Percentiles rank a stretch among this genome's conserved stretches.
These are phyloP conservation scores for Triplophysa tibetana DNA, from an alignment of 2,113 vertebrate genomes.

Conservation along the genomic window DNA sequence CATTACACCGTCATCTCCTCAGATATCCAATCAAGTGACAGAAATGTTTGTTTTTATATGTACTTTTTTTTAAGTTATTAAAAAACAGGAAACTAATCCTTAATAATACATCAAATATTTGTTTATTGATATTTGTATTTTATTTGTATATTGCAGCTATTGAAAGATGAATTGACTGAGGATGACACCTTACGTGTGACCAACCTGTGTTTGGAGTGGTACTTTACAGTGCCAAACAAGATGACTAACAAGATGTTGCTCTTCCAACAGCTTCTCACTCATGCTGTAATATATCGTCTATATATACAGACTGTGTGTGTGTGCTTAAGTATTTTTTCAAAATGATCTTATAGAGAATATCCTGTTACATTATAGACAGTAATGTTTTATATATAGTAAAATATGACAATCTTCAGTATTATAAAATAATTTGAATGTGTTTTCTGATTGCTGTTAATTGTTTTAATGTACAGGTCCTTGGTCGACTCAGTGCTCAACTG, in stretches of 20 bases:
- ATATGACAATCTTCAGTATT: too few relatives aligned
- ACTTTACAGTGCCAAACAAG: conserved; percentile 27
- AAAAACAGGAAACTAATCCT: too few relatives aligned
- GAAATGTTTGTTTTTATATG: too few relatives aligned
- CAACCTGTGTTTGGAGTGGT: conserved; percentile 17
- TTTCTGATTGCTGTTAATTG: not conserved
- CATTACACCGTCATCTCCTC: too few relatives aligned
- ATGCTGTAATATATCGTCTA: not conserved
- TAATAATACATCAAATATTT: not conserved
- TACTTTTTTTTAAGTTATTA: too few relatives aligned
- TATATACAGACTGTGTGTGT: not conserved
- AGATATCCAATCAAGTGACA: too few relatives aligned
- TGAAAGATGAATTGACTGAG: conserved; percentile 18
- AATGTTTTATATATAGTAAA: too few relatives aligned
- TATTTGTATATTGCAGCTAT: not conserved
- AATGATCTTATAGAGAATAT: too few relatives aligned
- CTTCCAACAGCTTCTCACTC: conserved; percentile 17
- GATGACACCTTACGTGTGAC: not conserved
- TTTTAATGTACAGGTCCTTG: not conserved
- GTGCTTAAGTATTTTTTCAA: too few relatives aligned
- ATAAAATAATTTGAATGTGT: too few relatives aligned
- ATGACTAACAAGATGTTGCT: conserved; percentile 7
- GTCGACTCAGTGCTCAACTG: not conserved
- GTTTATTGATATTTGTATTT: not conserved
- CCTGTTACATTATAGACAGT: too few relatives aligned